Evolutionary conservation across 2,888 invertebrate genomes (phyloP).

Genomic region (Chrysina gloriosa): DNA sequence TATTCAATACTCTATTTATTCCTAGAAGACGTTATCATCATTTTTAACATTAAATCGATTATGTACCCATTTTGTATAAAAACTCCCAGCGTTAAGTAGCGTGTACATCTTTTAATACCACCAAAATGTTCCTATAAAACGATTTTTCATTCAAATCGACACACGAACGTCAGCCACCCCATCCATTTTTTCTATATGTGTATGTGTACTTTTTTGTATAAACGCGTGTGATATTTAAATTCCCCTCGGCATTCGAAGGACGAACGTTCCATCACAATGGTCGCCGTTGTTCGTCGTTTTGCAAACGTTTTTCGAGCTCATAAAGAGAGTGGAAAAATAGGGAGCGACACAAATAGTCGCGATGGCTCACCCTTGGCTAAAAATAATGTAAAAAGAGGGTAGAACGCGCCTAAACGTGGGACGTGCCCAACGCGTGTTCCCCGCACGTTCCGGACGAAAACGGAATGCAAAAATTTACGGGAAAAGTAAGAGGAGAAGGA

Average conservation of each 20-base stretch:
- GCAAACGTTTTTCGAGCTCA: background rate
- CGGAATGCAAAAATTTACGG: slow-evolving; percentile 46
- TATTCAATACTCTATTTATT: too few relatives aligned
- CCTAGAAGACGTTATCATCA: too few relatives aligned
- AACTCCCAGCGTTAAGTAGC: too few relatives aligned
- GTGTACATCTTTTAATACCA: too few relatives aligned
- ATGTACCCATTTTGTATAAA: too few relatives aligned
- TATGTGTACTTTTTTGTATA: background rate
- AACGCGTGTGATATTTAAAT: slow-evolving; percentile 16
- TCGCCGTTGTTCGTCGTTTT: slow-evolving; percentile 4
- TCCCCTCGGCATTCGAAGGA: background rate
- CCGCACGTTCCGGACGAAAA: slow-evolving; percentile 50
- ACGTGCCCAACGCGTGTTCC: slow-evolving; percentile 51
- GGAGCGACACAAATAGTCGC: slow-evolving; percentile 45
- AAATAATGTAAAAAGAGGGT: slow-evolving; percentile 54
- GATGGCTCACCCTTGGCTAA: slow-evolving; percentile 47
- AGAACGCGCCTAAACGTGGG: slow-evolving; percentile 45
- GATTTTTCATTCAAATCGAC: background rate
- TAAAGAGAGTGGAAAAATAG: slow-evolving; percentile 45
- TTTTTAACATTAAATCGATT: too few relatives aligned
- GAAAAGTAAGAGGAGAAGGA: background rate
- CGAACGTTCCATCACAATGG: slow-evolving; percentile 26
- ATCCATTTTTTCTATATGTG: background rate
- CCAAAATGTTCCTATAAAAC: too few relatives aligned
- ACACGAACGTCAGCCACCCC: background rate